These are phyloP conservation scores for Odontomyia ornata DNA, from an alignment of 2,888 invertebrate species.

Conservation along the genomic window DNA sequence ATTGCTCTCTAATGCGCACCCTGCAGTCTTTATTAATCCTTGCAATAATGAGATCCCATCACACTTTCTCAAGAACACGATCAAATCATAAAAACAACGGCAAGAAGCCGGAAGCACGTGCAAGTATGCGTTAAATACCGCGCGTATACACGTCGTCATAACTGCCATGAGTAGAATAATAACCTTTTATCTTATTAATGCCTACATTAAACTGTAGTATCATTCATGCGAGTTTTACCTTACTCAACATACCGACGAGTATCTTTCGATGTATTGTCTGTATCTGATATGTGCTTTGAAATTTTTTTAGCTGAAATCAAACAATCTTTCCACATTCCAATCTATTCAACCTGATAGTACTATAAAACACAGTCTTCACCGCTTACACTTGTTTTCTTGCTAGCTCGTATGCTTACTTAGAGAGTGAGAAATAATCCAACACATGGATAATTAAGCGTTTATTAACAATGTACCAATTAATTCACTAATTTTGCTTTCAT, in stretches of 20 bases:
- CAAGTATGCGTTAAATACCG: neutral
- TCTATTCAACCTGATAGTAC: too few species aligned
- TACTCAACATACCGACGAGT: neutral
- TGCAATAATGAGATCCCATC: too few species aligned
- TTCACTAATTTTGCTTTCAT: constrained; percentile 10
- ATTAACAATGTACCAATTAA: constrained; percentile 10
- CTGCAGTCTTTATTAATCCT: too few species aligned
- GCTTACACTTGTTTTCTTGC: too few species aligned
- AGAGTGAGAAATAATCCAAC: neutral
- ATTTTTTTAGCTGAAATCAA: too few species aligned
- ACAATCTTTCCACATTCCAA: too few species aligned
- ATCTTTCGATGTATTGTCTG: neutral
- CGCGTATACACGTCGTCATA: neutral
- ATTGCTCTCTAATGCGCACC: too few species aligned
- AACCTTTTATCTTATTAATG: neutral
- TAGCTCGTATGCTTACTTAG: neutral
- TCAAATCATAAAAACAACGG: neutral
- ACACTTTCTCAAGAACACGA: neutral
- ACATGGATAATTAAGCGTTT: neutral
- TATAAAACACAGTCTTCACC: too few species aligned
- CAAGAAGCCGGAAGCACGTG: neutral
- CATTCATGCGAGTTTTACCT: neutral
- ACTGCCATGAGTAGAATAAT: neutral
- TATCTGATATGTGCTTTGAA: too few species aligned
- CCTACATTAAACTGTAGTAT: neutral